Percentiles rank a stretch among this genome's conserved stretches.
Evolutionary conservation across 2,113 vertebrate genomes (phyloP).

Genomic region (Pitta sordida): DNA sequence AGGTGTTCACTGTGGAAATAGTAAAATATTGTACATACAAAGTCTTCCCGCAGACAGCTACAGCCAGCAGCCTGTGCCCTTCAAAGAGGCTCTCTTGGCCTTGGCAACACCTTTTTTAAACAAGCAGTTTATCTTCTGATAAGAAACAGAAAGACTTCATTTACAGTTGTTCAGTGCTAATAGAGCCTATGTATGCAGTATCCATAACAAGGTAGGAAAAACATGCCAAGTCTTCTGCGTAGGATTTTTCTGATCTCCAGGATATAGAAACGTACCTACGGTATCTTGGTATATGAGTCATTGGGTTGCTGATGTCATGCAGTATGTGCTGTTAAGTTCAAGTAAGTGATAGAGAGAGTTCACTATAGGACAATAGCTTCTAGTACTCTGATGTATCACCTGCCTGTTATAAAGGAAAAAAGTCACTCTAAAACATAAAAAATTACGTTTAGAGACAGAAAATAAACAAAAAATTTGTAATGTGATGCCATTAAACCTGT

Average conservation of each 20-base stretch:
- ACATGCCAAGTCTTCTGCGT: slow-evolving; percentile 3
- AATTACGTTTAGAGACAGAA: not conserved
- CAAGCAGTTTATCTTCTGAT: slow-evolving; percentile 45
- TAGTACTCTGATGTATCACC: not conserved
- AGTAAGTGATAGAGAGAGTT: slow-evolving; percentile 26
- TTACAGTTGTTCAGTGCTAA: not conserved
- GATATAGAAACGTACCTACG: slow-evolving; percentile 48
- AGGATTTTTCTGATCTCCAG: slow-evolving; percentile 43
- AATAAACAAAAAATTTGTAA: not conserved
- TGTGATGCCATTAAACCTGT: not conserved
- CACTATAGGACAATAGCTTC: slow-evolving; percentile 23
- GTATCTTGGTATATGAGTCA: slow-evolving; percentile 62
- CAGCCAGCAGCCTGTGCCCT: not conserved
- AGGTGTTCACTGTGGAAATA: not conserved
- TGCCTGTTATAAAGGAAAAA: not conserved
- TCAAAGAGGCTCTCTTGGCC: not conserved
- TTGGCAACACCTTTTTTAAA: slow-evolving; percentile 55
- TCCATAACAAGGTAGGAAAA: slow-evolving; percentile 24
- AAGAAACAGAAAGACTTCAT: slow-evolving; percentile 41
- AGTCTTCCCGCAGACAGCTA: not conserved
- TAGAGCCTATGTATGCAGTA: not conserved
- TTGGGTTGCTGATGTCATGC: slow-evolving; percentile 18
- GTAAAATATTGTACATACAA: not conserved
- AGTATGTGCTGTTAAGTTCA: not conserved
- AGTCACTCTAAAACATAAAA: not conserved